A percentile compares a stretch with the other conserved stretches of the same genome.
Evolutionary conservation across 1,140 invertebrate genomes (phyloP).

Genomic region (Drosophila pseudoananassae): DNA sequence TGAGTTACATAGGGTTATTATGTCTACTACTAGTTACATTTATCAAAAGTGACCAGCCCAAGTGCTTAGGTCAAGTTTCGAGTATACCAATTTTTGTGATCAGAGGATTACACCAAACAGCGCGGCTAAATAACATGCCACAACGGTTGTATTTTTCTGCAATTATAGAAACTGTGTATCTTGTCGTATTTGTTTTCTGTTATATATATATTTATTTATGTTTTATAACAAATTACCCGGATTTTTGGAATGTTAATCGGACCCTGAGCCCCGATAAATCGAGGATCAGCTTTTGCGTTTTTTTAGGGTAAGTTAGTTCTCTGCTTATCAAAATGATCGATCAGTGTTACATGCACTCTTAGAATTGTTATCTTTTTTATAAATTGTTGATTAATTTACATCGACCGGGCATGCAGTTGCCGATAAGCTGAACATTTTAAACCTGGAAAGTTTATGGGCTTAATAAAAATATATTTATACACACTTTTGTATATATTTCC

Average conservation of each 20-base stretch:
- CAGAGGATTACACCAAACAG: constrained; percentile 9
- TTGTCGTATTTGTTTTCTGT: constrained; percentile 1
- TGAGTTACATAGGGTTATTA: constrained; percentile 38
- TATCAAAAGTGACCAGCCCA: constrained; percentile 37
- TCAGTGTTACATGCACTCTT: neutral
- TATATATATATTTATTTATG: neutral
- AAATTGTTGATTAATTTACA: no score
- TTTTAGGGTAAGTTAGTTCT: neutral
- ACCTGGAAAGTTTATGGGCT: constrained; percentile 2
- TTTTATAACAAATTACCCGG: no score
- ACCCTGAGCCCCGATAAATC: neutral
- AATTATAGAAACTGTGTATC: constrained; percentile 18
- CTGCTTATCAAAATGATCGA: neutral
- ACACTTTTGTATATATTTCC: constrained; percentile 18
- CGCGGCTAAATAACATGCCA: constrained; percentile 7
- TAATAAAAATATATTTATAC: constrained; percentile 38
- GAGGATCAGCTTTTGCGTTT: no score
- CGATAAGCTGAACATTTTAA: constrained; percentile 1
- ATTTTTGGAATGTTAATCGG: constrained; percentile 15
- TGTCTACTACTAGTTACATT: constrained; percentile 9
- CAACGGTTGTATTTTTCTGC: neutral
- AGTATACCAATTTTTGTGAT: constrained; percentile 12
- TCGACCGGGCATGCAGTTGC: constrained; percentile 17
- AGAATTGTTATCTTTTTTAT: no score
- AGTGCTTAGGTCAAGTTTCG: constrained; percentile 28